Percentiles rank a stretch among this genome's conserved stretches.
These are phyloP conservation scores for Chiloscyllium plagiosum DNA, from an alignment of 2,113 vertebrate species.

Conservation along the genomic window DNA sequence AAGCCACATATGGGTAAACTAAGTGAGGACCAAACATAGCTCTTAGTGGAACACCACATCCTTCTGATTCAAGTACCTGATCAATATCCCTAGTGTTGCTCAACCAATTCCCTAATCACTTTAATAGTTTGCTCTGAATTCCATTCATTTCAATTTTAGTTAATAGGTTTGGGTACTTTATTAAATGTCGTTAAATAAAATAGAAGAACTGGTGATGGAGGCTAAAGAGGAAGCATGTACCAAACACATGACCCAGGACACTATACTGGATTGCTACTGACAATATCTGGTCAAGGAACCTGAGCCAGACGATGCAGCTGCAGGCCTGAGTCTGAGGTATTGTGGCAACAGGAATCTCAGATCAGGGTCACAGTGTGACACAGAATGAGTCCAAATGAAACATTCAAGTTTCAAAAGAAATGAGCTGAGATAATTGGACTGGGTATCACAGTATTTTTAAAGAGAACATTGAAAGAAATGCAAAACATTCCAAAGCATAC, in stretches of 20 bases:
- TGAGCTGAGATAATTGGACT: neutral
- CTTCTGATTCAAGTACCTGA: too few relatives aligned
- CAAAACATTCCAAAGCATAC: neutral
- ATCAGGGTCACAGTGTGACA: neutral
- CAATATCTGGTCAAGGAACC: too few relatives aligned
- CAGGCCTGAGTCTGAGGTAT: neutral
- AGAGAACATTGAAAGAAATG: neutral
- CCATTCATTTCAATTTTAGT: too few relatives aligned
- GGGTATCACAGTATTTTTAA: neutral
- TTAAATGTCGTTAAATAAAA: neutral
- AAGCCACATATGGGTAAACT: too few relatives aligned
- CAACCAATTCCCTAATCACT: too few relatives aligned
- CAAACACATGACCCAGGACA: neutral
- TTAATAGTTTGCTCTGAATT: too few relatives aligned
- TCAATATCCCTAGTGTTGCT: too few relatives aligned
- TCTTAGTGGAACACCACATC: too few relatives aligned
- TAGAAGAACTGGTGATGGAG: neutral
- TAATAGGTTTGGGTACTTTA: too few relatives aligned
- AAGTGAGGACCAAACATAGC: too few relatives aligned
- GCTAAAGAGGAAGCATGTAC: neutral
- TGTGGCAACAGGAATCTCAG: neutral
- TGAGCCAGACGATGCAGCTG: neutral
- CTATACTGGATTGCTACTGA: too few relatives aligned
- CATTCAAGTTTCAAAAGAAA: neutral
- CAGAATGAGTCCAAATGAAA: neutral